phyloP scores from a whole-genome alignment of 1,140 invertebrate species.

The Coenobita brevimanus region DNA sequence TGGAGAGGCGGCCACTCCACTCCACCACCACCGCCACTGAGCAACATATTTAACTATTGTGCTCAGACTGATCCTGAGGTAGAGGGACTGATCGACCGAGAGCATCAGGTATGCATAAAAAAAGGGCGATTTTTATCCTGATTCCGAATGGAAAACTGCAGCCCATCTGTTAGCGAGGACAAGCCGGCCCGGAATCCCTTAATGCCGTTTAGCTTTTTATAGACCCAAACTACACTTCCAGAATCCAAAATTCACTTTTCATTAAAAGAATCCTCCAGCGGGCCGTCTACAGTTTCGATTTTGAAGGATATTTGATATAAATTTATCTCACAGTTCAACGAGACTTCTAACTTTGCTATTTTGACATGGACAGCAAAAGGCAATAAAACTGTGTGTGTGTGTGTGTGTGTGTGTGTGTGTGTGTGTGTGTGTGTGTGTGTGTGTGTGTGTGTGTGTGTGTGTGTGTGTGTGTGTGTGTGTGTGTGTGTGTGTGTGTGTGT shows the following conservation, averaged over 20 bases:
- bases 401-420: too few relatives aligned
- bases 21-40: neutral
- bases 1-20: too few relatives aligned
- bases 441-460: too few relatives aligned
- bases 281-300: conserved; percentile 26
- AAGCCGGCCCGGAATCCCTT: conserved; percentile 54
- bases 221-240: conserved; percentile 53
- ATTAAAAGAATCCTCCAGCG: conserved; percentile 5
- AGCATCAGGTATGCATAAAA: conserved; percentile 59
- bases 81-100: conserved; percentile 37
- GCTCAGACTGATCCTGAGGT: conserved; percentile 20
- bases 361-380: neutral
- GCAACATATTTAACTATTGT: conserved; percentile 18
- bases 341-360: conserved; percentile 13
- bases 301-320: conserved; percentile 30
- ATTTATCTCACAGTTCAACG: conserved; percentile 10
- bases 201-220: conserved; percentile 63
- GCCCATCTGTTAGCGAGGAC: conserved; percentile 57
- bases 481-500: too few relatives aligned
- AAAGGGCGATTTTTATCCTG: conserved; percentile 56
- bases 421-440: too few relatives aligned
- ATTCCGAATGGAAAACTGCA: conserved; percentile 58
- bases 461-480: too few relatives aligned
- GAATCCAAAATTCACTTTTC: conserved; percentile 60
- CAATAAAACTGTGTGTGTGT: too few relatives aligned